These are phyloP conservation scores for Pentalonia nigronervosa DNA, from an alignment of 1,140 invertebrate genomes.

Conservation along the genomic window DNA sequence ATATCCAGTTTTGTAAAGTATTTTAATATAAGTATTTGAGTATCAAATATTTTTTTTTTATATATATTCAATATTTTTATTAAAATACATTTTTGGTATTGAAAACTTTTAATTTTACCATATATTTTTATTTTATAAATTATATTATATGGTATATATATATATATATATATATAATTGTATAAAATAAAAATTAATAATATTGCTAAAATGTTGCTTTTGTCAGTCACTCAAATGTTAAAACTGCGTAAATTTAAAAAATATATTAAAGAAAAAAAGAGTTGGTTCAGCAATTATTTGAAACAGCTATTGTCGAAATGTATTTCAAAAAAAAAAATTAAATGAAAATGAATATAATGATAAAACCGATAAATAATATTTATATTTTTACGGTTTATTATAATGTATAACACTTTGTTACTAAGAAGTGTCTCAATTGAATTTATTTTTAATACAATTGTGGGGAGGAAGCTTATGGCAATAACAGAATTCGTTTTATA, in stretches of 20 bases:
- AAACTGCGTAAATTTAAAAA: background rate
- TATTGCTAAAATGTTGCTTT: background rate
- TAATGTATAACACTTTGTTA: background rate
- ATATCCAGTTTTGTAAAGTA: background rate
- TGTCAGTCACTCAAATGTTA: background rate
- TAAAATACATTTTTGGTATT: background rate
- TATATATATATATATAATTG: background rate
- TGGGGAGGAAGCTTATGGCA: background rate
- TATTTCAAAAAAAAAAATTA: background rate
- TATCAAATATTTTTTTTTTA: background rate
- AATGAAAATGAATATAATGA: background rate
- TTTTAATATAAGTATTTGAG: background rate
- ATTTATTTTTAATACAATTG: background rate
- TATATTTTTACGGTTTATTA: background rate
- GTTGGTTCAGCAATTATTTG: background rate
- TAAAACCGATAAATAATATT: background rate
- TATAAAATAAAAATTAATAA: background rate
- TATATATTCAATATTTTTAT: background rate
- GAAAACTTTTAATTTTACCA: background rate
- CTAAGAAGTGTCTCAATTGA: background rate
- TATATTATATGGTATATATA: background rate
- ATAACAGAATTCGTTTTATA: background rate
- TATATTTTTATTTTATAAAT: background rate
- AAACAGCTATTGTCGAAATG: background rate
- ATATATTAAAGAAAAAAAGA: background rate